Evolutionary conservation across 2,113 vertebrate genomes (phyloP), one percentile per base, ranked within the genome.

Genomic region (Porphyrio hochstetteri): DNA sequence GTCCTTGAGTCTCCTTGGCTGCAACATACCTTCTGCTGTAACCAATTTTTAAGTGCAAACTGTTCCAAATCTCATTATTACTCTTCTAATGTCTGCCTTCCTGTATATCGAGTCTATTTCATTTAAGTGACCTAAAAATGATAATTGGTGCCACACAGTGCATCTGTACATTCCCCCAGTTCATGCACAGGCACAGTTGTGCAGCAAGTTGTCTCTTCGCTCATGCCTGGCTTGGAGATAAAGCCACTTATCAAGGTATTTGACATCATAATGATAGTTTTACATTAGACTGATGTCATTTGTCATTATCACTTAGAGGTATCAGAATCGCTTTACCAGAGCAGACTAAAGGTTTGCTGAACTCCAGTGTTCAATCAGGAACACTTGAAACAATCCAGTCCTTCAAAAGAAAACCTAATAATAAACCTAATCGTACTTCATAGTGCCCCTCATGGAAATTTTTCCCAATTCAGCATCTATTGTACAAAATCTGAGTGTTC

Each of bases 1-100:
- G 48, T 81, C 80, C 92, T 95, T 93, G 88, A 90, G 79, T 64
- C 60, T 92, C 52, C 85, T 88, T 88, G 86, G 27, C 76, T 88
- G 52, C 21, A 50, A 90, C 38, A 14, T 35, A 86, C 53, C 42
- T 95, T 86, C 38, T 70, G 17, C 38, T 91, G 67, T 64, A 88
- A 90, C 56, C 88, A 83, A 38, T 93, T 75, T 88, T 18, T 64
- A 90, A 94, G 69, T 40, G 88, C 65, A 81, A 86, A 88, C 27
- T 53, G 16, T 12, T 93, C 74, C 78, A 76, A 81, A 78, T 86
- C 52, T 89, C 81, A 84, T 83, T 86, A 88, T 52, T 68, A 78
- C 42, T 48, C 60, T 68, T 46, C 48, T 46, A 38, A 77, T 23
- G 48, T 13, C 82, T 88, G 56, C n/a, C 60, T 86, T 64, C 46